These are phyloP conservation scores for Nannoperca obscura DNA, from an alignment of 2,797 vertebrate species.

Conservation along the genomic window DNA sequence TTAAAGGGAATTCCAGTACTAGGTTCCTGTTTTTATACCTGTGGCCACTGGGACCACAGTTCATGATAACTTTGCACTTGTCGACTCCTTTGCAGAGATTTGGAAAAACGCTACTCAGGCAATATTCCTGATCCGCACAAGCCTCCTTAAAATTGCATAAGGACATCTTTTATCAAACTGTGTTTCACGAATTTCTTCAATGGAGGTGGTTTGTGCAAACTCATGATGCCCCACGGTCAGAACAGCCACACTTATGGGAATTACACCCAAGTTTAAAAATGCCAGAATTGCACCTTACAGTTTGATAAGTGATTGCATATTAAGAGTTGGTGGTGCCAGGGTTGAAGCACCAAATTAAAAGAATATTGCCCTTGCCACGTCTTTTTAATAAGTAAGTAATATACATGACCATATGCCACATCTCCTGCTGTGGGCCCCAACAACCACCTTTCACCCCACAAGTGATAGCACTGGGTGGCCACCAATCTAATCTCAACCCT, in stretches of 20 bases:
- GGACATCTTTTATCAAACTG: background rate
- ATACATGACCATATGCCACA: background rate
- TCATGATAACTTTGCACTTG: background rate
- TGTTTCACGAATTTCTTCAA: background rate
- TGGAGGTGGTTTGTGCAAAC: background rate
- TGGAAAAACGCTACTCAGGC: background rate
- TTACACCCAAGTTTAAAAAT: background rate
- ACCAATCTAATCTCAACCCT: conserved; percentile 25
- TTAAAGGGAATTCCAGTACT: background rate
- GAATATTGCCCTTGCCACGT: background rate
- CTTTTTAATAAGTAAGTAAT: background rate
- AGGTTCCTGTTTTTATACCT: background rate
- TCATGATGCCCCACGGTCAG: background rate
- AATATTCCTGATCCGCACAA: background rate
- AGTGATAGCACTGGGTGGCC: conserved; percentile 14
- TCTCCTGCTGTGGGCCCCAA: background rate
- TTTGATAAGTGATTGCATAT: conserved; percentile 4
- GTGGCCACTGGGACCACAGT: background rate
- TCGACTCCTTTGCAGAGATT: no score
- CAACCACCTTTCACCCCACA: no score
- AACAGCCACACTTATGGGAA: background rate
- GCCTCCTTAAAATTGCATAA: background rate
- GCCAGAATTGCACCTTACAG: background rate
- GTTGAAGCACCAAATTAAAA: background rate
- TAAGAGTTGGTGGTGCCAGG: background rate